Percentiles rank a stretch among this genome's conserved stretches.
Evolutionary conservation across 2,113 vertebrate genomes (phyloP).

Genomic region (Amazona guildingii): DNA sequence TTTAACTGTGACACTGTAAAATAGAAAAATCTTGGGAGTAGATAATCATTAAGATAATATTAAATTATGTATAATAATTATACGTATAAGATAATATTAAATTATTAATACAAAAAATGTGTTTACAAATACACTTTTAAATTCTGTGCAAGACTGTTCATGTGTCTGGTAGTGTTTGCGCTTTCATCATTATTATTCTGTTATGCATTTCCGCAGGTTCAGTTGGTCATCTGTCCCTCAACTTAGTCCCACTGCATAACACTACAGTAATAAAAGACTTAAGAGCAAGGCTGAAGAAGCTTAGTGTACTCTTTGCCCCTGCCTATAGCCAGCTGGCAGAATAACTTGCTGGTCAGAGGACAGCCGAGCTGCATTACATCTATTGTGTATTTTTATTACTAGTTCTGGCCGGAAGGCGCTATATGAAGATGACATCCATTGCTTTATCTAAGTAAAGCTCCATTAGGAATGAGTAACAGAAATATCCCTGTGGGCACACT

Average conservation of each 20-base stretch:
- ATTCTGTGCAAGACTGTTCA: not conserved
- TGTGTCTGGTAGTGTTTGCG: not conserved
- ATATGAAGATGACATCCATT: not conserved
- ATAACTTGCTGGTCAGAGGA: not conserved
- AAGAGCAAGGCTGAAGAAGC: not conserved
- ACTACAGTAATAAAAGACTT: not conserved
- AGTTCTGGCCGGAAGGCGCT: not conserved
- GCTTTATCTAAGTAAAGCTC: not conserved
- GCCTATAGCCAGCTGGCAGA: not conserved
- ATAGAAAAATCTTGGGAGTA: rapidly evolving
- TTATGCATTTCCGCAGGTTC: not conserved
- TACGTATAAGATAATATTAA: not conserved
- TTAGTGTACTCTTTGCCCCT: not conserved
- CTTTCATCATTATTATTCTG: not conserved
- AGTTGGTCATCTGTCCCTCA: not conserved
- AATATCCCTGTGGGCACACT: not conserved
- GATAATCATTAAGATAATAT: not conserved
- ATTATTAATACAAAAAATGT: not conserved
- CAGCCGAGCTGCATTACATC: not conserved
- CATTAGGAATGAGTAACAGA: not conserved
- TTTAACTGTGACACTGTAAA: not conserved
- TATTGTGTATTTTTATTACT: not conserved
- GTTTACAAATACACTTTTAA: not conserved
- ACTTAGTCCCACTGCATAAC: not conserved
- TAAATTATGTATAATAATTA: not conserved